phyloP scores from a whole-genome alignment of 2,888 invertebrate genomes.

The Macaria notata region DNA sequence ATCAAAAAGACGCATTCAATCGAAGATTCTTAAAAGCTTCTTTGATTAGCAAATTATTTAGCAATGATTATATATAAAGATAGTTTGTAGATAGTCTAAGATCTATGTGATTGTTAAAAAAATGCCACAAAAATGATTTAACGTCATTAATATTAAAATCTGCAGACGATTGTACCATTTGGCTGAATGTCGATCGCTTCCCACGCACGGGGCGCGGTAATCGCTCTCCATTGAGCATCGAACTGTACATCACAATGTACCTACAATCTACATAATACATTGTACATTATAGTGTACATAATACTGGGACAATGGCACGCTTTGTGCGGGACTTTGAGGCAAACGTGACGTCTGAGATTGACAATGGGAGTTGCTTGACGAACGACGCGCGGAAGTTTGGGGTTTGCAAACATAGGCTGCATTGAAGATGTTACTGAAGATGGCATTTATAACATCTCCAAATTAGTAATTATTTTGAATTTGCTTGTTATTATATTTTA shows the following conservation, averaged over 20 bases:
- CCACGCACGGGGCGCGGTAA: slow-evolving; percentile 35
- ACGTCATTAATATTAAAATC: not conserved
- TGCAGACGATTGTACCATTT: slow-evolving; percentile 15
- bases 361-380: slow-evolving; percentile 13
- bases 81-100: no score
- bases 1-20: no score
- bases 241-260: slow-evolving; percentile 8
- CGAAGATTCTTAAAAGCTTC: no score
- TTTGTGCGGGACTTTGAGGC: slow-evolving; percentile 4
- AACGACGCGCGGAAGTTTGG: not conserved
- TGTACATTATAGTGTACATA: slow-evolving; percentile 4
- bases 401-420: no score
- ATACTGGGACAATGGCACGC: slow-evolving; percentile 4
- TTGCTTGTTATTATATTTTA: no score
- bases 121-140: no score
- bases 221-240: slow-evolving; percentile 23
- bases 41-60: no score
- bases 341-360: slow-evolving; percentile 6
- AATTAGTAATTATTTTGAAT: no score
- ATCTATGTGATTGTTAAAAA: no score
- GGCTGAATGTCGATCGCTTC: slow-evolving; percentile 32
- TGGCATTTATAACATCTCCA: no score
- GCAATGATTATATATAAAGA: no score
- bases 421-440: no score
- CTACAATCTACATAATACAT: not conserved